Evolutionary conservation across 2,888 invertebrate genomes (phyloP).

Genomic region (Drosophila picticornis): DNA sequence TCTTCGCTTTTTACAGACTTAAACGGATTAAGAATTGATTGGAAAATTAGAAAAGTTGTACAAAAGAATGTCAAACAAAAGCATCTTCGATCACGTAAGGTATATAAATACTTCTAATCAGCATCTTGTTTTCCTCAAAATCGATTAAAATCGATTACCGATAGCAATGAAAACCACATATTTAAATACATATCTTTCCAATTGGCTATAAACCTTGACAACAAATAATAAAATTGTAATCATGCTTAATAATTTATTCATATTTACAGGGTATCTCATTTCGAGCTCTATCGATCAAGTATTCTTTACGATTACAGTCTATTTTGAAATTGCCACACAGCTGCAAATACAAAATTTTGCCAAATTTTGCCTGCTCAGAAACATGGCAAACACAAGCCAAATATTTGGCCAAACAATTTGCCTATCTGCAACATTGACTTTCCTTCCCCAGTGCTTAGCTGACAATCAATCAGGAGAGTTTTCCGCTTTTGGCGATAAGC

Average conservation of each 20-base stretch:
- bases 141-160: neutral
- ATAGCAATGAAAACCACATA: neutral
- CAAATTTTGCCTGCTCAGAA: constrained; percentile 5
- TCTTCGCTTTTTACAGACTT: neutral
- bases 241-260: neutral
- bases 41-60: neutral
- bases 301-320: neutral
- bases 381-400: constrained; percentile 26
- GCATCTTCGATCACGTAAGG: neutral
- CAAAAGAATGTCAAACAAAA: neutral
- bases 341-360: neutral
- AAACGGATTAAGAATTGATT: neutral
- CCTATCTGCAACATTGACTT: constrained; percentile 43
- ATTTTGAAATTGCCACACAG: neutral
- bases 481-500: constrained; percentile 53
- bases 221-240: neutral
- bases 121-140: neutral
- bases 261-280: neutral
- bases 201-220: neutral
- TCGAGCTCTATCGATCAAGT: neutral
- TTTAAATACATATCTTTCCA: neutral
- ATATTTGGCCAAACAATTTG: constrained; percentile 65
- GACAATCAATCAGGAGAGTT: constrained; percentile 56
- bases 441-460: constrained; percentile 59
- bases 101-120: too few relatives aligned